Evolutionary conservation across 2,888 invertebrate genomes (phyloP).

Genomic region (Uloborus plumipes): DNA sequence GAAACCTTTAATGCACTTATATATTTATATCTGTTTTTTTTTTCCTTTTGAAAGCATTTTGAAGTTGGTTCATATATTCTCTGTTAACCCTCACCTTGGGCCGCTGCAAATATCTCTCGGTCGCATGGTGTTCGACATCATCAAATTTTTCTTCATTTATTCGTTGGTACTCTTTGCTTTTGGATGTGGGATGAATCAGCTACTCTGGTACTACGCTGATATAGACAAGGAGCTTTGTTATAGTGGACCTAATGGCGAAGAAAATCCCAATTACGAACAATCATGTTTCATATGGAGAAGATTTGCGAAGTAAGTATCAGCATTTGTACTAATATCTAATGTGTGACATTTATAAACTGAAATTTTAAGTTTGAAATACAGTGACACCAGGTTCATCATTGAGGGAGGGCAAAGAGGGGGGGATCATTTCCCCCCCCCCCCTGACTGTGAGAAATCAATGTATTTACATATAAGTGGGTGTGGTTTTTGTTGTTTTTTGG

Average conservation of each 20-base stretch:
- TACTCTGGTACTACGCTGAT: constrained; percentile 95
- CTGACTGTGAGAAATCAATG: no score
- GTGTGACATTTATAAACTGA: background rate
- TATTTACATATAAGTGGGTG: no score
- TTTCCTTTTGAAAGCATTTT: constrained; percentile 70
- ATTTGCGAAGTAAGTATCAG: constrained; percentile 65
- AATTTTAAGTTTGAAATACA: no score
- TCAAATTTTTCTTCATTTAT: constrained; percentile 74
- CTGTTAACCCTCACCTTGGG: constrained; percentile 74
- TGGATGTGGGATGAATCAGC: constrained; percentile 73
- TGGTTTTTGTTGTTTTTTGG: no score
- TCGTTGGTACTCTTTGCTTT: constrained; percentile 69
- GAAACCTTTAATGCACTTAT: no score
- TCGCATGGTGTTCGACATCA: constrained; percentile 74
- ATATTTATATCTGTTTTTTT: no score
- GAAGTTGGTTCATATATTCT: constrained; percentile 75
- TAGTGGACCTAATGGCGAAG: constrained; percentile 51
- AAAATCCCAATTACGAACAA: constrained; percentile 50
- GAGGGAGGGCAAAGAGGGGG: no score
- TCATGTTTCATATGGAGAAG: constrained; percentile 66
- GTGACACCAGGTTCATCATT: no score
- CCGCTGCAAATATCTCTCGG: constrained; percentile 75
- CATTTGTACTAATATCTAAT: background rate
- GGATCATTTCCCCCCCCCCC: no score
- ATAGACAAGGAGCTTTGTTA: constrained; percentile 89